Percentiles rank a stretch among this genome's conserved stretches.
Conservation (phyloP, 1,140 invertebrate genomes). For the Hetaerina americana region DNA sequence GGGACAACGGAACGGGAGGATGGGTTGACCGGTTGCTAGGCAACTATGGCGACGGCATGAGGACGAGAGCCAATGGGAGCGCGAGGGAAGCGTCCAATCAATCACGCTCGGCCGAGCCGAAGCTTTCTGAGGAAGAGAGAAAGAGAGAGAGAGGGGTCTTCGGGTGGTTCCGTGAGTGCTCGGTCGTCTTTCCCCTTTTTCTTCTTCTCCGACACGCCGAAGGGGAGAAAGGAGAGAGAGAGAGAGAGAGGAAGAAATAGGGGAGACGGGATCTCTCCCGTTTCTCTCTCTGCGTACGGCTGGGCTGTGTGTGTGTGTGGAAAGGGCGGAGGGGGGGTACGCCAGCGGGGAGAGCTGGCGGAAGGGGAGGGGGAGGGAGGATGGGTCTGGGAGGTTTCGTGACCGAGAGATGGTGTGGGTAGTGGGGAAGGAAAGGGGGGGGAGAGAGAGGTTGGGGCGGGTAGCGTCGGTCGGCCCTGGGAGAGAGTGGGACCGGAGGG, state of each 20-base stretch:
- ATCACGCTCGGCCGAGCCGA: not conserved
- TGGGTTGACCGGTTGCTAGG: not conserved
- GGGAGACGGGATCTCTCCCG: no score
- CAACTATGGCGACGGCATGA: not conserved
- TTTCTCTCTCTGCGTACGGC: no score
- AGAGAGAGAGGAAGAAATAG: no score
- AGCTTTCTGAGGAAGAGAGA: no score
- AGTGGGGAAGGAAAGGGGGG: not conserved
- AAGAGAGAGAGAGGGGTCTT: not conserved
- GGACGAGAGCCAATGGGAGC: not conserved
- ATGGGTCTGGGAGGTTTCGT: no score
- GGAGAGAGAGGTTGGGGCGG: not conserved
- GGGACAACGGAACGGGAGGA: not conserved
- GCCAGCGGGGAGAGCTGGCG: no score
- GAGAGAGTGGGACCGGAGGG: not conserved
- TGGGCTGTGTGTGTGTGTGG: no score
- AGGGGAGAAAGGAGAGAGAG: no score
- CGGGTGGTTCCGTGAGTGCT: not conserved
- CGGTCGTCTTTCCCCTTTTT: not conserved
- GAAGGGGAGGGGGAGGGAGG: no score
- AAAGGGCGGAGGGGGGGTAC: no score
- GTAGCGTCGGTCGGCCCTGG: not conserved
- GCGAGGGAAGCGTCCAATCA: not conserved
- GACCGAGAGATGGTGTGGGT: no score
- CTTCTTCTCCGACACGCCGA: no score